Conservation (phyloP, 1,140 invertebrate genomes). For the Pristionchus pacificus region DNA sequence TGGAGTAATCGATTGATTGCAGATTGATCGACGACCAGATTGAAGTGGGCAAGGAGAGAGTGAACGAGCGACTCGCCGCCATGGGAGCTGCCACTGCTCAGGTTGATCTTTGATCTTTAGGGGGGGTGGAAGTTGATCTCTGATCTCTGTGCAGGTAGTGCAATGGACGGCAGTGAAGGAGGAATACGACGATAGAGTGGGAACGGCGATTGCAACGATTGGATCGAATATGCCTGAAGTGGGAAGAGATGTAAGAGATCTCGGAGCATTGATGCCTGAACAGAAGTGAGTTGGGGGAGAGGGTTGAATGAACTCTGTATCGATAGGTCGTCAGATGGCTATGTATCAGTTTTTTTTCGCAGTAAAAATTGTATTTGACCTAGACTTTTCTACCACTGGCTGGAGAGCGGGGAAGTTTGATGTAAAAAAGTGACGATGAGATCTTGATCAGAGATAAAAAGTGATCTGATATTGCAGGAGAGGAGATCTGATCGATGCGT, state of each 20-base stretch:
- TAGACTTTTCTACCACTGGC: no score
- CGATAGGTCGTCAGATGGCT: no score
- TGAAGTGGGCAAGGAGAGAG: slow-evolving; percentile 90
- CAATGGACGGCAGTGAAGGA: slow-evolving; percentile 73
- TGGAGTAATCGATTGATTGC: slow-evolving; percentile 11
- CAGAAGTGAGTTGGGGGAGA: slow-evolving; percentile 71
- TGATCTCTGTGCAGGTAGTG: slow-evolving; percentile 73
- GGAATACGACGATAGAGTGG: slow-evolving; percentile 83
- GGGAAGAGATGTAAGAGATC: slow-evolving; percentile 85
- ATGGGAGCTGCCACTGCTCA: slow-evolving; percentile 99
- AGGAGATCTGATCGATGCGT: slow-evolving; percentile 82
- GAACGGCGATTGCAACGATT: slow-evolving; percentile 92
- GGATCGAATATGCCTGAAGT: slow-evolving; percentile 92
- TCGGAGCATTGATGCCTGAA: slow-evolving; percentile 86
- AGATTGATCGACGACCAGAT: slow-evolving; percentile 66
- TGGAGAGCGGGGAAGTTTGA: no score
- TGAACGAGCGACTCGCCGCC: slow-evolving; percentile 90
- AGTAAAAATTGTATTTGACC: no score
- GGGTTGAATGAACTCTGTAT: no score
- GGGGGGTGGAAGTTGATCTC: neutral
- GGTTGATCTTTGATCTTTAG: neutral
- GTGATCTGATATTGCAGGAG: neutral
- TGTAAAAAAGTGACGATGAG: no score
- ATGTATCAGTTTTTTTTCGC: no score
- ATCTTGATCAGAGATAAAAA: neutral